phyloP scores from a whole-genome alignment of 2,888 invertebrate species.

The Papilio gigon region DNA sequence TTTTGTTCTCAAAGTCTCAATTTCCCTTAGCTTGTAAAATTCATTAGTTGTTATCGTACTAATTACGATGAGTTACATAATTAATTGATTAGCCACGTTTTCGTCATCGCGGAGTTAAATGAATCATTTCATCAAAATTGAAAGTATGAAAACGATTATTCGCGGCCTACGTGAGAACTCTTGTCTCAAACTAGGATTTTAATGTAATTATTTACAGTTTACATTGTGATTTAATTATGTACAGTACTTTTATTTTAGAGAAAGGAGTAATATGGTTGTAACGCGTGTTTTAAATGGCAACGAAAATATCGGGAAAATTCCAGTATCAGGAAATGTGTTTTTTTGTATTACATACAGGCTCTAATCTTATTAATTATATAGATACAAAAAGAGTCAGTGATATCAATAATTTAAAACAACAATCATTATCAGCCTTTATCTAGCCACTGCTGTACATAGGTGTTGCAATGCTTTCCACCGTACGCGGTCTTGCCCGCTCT shows the following conservation, averaged over 20 bases:
- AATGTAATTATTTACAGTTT: conserved; percentile 10
- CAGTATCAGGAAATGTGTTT: no score
- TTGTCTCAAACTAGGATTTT: conserved; percentile 8
- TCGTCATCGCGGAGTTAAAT: conserved; percentile 26
- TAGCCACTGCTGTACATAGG: no score
- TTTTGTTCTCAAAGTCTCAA: neutral
- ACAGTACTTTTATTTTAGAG: neutral
- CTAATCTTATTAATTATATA: no score
- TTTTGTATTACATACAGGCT: no score
- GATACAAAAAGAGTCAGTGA: no score
- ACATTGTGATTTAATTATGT: neutral
- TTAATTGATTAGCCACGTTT: conserved; percentile 31
- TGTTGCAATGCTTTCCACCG: no score
- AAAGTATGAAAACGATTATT: conserved; percentile 30
- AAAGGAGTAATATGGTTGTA: neutral
- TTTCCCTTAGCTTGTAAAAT: neutral
- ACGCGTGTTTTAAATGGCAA: no score
- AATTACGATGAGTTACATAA: conserved; percentile 23
- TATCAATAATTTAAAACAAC: no score
- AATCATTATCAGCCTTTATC: no score
- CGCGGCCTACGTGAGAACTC: conserved; percentile 22
- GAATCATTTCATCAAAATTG: conserved; percentile 30
- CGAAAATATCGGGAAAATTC: no score
- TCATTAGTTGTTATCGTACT: neutral
- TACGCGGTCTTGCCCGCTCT: no score